Base-by-base conservation (phyloP, 64 coral and sea anemone species). In the Acropora yongei region DNA sequence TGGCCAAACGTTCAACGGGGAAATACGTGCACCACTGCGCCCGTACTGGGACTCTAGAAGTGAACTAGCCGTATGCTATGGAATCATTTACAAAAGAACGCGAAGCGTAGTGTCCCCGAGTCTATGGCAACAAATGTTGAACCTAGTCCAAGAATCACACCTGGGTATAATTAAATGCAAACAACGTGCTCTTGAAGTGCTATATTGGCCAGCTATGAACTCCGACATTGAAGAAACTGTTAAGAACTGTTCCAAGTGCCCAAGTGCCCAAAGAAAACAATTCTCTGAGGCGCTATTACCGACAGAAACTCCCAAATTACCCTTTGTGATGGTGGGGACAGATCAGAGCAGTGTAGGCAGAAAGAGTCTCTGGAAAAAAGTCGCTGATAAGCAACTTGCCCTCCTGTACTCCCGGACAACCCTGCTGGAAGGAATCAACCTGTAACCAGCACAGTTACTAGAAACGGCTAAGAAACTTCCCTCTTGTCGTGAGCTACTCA, bases 21-120 rank as follows among this genome's bases (percentile, higher is more conserved):
- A 45, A 19, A 71, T 55, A 55, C 51, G 4, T 55, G 51, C 51
- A 5, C 9, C 9, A 9, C 51, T 55, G 51, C 51, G 9, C 46
- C 85, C 68, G 47, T 87, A 57, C 55, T 87, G 46, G 85, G 45
- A 75, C 69, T 75, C 69, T 10, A 75, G 85, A 87, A 57, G 69
- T 75, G 85, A 87, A 87, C 58, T 92, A 68, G 68, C 20, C 58
- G 47, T 83, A 75, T 41, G 80, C 44, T 79, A 91, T 50, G 66
- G 67, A 82, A 10, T 87, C 46, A 78, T 87, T 76, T 92, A 86
- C 73, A 92, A 47, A 77, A 72, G 90, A 47, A 92, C 85, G 90
- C 82, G 69, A 65, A 77, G 76, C 19, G 72, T 87, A 51, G 78
- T 92, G 44, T 82, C 82, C 10, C 82, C 82, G 3, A 79, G 57